phyloP scores from a whole-genome alignment of 2,113 vertebrate genomes.

The Chrysemys picta region DNA sequence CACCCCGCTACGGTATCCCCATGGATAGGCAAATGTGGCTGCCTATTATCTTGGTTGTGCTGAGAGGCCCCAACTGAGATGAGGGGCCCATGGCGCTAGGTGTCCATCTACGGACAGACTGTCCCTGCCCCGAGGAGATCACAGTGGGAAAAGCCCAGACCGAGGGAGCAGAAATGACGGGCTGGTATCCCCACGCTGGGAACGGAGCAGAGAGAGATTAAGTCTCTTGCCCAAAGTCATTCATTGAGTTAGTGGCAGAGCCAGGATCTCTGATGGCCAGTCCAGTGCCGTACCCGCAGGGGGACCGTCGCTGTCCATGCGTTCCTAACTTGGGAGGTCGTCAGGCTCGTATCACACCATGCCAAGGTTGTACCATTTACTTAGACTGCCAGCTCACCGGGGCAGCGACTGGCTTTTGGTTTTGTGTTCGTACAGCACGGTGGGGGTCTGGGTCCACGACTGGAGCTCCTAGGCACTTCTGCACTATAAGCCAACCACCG shows the following conservation, averaged over 20 bases:
- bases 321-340: background rate
- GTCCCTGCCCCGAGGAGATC: background rate
- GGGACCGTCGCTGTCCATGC: background rate
- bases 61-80: too few species aligned
- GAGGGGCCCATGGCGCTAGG: background rate
- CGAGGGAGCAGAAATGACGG: background rate
- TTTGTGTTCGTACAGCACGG: background rate
- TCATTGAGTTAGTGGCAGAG: too few species aligned
- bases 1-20: background rate
- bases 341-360: background rate
- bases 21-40: background rate
- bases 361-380: background rate
- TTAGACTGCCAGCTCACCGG: background rate
- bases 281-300: too few species aligned
- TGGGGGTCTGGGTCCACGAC: too few species aligned
- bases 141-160: background rate
- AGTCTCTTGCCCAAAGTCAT: too few species aligned
- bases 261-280: background rate
- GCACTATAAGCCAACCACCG: too few species aligned
- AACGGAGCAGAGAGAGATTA: background rate
- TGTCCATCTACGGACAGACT: too few species aligned
- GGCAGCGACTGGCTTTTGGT: background rate
- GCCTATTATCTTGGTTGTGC: background rate
- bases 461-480: too few species aligned
- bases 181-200: background rate